Conservation (phyloP, 2,888 invertebrate genomes). For the Bembecia ichneumoniformis region DNA sequence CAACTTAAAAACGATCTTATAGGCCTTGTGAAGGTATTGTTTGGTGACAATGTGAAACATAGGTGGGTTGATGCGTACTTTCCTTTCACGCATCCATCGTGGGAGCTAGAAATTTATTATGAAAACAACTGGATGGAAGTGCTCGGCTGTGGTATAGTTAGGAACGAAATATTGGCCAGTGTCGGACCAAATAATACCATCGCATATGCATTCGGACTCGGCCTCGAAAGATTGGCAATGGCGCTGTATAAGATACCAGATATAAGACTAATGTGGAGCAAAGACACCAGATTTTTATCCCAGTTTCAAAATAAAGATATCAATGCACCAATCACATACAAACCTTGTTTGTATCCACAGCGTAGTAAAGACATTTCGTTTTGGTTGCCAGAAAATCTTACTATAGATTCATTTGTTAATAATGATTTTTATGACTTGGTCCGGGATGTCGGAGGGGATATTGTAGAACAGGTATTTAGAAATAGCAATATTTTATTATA, state of each 20-base stretch:
- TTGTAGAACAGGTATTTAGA: constrained; percentile 87
- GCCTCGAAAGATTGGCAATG: constrained; percentile 97
- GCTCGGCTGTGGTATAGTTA: constrained; percentile 95
- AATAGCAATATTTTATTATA: no score
- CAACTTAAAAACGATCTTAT: constrained; percentile 86
- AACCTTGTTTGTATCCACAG: constrained; percentile 88
- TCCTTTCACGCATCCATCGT: constrained; percentile 99
- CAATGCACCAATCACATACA: constrained; percentile 79
- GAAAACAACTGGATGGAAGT: constrained; percentile 93
- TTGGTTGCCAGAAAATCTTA: constrained; percentile 84
- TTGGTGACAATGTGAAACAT: constrained; percentile 81
- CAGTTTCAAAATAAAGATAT: constrained; percentile 88
- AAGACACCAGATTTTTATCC: constrained; percentile 89
- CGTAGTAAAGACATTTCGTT: constrained; percentile 95
- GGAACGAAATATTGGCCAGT: constrained; percentile 87
- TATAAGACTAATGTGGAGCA: constrained; percentile 96
- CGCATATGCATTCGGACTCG: constrained; percentile 98
- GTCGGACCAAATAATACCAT: constrained; percentile 86
- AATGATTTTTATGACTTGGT: constrained; percentile 96
- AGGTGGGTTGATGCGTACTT: constrained; percentile 94
- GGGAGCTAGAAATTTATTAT: constrained; percentile 93
- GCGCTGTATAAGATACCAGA: constrained; percentile 95
- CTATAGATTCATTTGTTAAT: constrained; percentile 74
- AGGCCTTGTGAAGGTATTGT: constrained; percentile 81
- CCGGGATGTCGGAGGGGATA: constrained; percentile 88